phyloP scores from a whole-genome alignment of 2,113 vertebrate genomes.

The Ranitomeya variabilis region DNA sequence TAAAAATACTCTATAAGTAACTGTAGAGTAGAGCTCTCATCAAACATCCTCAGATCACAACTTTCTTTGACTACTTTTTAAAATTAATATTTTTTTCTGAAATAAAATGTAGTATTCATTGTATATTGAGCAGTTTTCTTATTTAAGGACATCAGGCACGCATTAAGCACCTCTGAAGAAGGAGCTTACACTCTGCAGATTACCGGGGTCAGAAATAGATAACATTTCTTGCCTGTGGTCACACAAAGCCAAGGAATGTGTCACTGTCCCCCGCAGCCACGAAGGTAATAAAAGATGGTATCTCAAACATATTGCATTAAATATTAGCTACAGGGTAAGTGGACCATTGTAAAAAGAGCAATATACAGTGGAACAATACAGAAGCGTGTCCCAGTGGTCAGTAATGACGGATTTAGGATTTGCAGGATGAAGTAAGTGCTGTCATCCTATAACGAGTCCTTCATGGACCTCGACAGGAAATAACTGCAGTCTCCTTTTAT shows the following conservation, averaged over 20 bases:
- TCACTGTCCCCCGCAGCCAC: conserved; percentile 44
- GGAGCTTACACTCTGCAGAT: conserved; percentile 25
- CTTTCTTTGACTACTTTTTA: too few species aligned
- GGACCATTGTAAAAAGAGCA: conserved; percentile 51
- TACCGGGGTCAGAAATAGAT: conserved; percentile 46
- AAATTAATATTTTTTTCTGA: not conserved
- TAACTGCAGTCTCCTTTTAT: conserved; percentile 62
- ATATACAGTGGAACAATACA: conserved; percentile 31
- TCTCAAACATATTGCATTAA: conserved; percentile 52
- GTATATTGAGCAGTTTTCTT: not conserved
- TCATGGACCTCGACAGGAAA: conserved; percentile 44
- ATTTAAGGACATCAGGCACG: not conserved
- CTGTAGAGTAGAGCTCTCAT: too few species aligned
- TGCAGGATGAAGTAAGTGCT: conserved; percentile 24
- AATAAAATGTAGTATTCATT: not conserved
- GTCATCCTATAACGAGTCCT: conserved; percentile 60
- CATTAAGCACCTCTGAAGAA: conserved; percentile 8
- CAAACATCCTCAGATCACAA: too few species aligned
- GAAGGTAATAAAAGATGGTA: conserved; percentile 56
- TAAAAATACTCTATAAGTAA: too few species aligned
- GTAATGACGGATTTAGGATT: conserved; percentile 13
- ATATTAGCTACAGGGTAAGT: conserved; percentile 51
- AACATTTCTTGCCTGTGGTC: conserved; percentile 39
- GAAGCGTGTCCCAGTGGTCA: conserved; percentile 39
- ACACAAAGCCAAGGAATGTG: conserved; percentile 39